These are phyloP conservation scores for Dipus sagitta DNA, from an alignment of 2,797 vertebrate genomes.

Conservation along the genomic window DNA sequence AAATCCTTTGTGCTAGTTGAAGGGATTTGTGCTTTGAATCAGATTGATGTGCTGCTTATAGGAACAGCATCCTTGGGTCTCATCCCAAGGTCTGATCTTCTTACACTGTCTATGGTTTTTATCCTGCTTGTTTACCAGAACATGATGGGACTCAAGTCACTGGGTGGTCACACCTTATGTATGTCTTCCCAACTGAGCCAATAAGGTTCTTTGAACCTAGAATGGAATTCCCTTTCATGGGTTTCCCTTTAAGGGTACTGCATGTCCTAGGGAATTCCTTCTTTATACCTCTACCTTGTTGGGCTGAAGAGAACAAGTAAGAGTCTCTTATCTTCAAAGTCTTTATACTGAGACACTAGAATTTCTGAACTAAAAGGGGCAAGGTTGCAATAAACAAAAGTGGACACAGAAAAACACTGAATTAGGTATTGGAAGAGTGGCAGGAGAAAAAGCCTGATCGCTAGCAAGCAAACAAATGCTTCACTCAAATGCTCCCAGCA, in stretches of 20 bases:
- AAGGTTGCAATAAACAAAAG: background rate
- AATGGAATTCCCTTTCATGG: background rate
- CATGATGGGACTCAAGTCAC: background rate
- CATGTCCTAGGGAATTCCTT: background rate
- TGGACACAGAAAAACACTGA: background rate
- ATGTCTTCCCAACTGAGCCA: background rate
- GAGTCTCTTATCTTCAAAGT: background rate
- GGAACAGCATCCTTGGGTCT: background rate
- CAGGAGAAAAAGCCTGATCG: background rate
- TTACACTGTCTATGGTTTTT: background rate
- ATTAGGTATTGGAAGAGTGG: background rate
- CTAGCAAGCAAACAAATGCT: background rate
- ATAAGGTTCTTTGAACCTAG: background rate
- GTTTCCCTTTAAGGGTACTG: background rate
- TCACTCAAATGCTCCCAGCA: background rate
- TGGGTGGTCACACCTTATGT: background rate
- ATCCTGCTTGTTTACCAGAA: background rate
- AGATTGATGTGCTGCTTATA: background rate
- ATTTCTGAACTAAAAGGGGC: background rate
- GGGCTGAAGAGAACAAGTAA: background rate
- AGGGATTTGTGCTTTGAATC: background rate
- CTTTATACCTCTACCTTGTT: background rate
- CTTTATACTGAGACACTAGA: background rate
- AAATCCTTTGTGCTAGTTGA: background rate
- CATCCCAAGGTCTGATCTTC: background rate